These are phyloP conservation scores for Zaprionus ornatus DNA, from an alignment of 1,140 invertebrate genomes.

Conservation along the genomic window DNA sequence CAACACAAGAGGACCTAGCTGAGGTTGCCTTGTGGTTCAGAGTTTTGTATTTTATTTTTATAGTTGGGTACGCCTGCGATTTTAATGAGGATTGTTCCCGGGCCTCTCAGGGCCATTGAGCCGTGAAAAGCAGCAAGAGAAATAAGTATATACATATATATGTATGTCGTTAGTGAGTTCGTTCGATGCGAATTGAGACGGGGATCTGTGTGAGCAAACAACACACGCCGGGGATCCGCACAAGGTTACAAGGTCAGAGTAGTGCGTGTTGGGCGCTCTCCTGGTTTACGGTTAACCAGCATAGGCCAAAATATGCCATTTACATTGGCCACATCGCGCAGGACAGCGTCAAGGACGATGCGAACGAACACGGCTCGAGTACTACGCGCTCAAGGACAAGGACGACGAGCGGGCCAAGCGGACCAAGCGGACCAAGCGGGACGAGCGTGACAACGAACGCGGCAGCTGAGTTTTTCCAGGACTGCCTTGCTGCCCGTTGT, in stretches of 20 bases:
- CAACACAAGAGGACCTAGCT: constrained; percentile 67
- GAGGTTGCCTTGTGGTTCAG: constrained; percentile 18
- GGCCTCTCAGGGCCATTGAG: constrained; percentile 58
- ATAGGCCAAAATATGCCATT: constrained; percentile 79
- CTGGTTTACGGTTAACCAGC: constrained; percentile 69
- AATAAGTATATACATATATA: no score
- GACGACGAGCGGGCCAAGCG: constrained; percentile 39
- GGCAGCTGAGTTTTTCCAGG: neutral
- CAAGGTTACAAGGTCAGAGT: constrained; percentile 61
- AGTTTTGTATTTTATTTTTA: constrained; percentile 5
- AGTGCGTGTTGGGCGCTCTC: constrained; percentile 14
- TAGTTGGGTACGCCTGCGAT: constrained; percentile 58
- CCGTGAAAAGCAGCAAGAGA: constrained; percentile 53
- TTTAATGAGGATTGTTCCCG: constrained; percentile 64
- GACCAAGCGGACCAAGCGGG: constrained; percentile 9
- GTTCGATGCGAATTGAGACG: neutral
- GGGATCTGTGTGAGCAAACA: constrained; percentile 30
- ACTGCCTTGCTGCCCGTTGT: constrained; percentile 8
- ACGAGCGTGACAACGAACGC: neutral
- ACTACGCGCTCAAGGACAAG: constrained; percentile 36
- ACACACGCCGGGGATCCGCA: constrained; percentile 49
- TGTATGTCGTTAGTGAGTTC: neutral
- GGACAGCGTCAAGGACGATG: constrained; percentile 52
- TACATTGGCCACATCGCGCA: constrained; percentile 65
- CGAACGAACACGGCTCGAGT: constrained; percentile 11